These are phyloP conservation scores for Gobio occitaniae DNA, from an alignment of 2,797 vertebrate species.

Conservation along the genomic window DNA sequence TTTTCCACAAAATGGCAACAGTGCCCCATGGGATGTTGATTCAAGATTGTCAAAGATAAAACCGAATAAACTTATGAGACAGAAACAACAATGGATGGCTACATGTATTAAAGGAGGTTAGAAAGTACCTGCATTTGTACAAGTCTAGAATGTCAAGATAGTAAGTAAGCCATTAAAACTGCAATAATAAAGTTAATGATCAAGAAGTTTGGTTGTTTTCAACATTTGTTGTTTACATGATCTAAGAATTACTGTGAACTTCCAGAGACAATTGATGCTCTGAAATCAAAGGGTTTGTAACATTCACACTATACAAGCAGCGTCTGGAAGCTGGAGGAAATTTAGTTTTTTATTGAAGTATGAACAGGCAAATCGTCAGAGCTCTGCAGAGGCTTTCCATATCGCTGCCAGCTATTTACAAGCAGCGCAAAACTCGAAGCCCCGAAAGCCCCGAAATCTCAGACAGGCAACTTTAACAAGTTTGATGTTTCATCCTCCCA, in stretches of 20 bases:
- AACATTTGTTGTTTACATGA: not conserved
- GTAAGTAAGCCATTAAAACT: not conserved
- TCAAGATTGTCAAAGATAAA: not conserved
- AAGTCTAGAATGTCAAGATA: not conserved
- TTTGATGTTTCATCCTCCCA: conserved; percentile 42
- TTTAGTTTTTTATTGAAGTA: conserved; percentile 40
- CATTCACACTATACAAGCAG: conserved; percentile 4
- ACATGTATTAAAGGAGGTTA: not conserved
- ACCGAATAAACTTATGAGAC: not conserved
- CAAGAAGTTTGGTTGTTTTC: not conserved
- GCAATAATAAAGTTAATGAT: not conserved
- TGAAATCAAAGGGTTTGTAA: conserved; percentile 26
- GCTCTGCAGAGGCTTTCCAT: conserved; percentile 28
- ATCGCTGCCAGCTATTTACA: conserved; percentile 33
- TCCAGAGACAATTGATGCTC: not conserved
- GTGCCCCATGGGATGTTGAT: not conserved
- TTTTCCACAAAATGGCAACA: not conserved
- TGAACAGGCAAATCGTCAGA: conserved; percentile 34
- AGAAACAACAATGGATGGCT: not conserved
- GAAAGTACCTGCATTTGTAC: not conserved
- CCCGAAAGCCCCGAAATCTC: conserved; percentile 6
- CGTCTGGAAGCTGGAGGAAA: conserved; percentile 17
- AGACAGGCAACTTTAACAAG: conserved; percentile 52
- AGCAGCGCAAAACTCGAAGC: not conserved
- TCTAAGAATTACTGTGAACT: not conserved